Evolutionary conservation across 1,140 invertebrate species (phyloP).

Genomic region (Mycetomoellerius zeteki): DNA sequence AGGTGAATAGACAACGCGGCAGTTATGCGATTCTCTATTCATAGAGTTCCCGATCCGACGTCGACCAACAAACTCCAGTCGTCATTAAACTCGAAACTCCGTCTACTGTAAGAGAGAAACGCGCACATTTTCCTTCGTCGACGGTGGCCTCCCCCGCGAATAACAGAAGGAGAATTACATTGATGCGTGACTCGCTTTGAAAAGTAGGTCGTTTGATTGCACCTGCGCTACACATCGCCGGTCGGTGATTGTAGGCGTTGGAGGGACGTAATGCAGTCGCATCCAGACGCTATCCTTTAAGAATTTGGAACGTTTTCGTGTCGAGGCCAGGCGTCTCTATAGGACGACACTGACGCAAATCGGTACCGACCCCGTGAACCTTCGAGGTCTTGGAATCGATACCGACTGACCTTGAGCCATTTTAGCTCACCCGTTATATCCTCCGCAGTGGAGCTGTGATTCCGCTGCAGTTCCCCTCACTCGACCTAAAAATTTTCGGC

Average conservation of each 20-base stretch:
- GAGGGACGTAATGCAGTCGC: slow-evolving; percentile 10
- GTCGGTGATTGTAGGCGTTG: not conserved
- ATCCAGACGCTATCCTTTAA: slow-evolving; percentile 66
- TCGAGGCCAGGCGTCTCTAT: slow-evolving; percentile 65
- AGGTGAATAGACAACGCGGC: slow-evolving; percentile 26
- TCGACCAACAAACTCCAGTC: slow-evolving; percentile 53
- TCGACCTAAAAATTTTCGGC: slow-evolving; percentile 58
- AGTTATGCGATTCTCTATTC: slow-evolving; percentile 52
- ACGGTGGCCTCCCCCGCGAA: not conserved
- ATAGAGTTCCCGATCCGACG: slow-evolving; percentile 27
- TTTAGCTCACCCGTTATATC: slow-evolving; percentile 73
- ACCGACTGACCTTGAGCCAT: slow-evolving; percentile 81
- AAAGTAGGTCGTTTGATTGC: slow-evolving; percentile 44
- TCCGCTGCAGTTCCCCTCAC: slow-evolving; percentile 39
- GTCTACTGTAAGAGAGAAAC: not conserved
- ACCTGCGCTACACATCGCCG: not conserved
- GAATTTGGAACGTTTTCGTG: slow-evolving; percentile 65
- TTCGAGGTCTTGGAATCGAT: slow-evolving; percentile 78
- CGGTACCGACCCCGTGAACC: slow-evolving; percentile 76
- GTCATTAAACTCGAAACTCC: slow-evolving; percentile 58
- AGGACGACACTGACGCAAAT: slow-evolving; percentile 74
- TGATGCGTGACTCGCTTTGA: slow-evolving; percentile 41
- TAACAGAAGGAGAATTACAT: slow-evolving; percentile 38
- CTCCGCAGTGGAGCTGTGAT: slow-evolving; percentile 66
- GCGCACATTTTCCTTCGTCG: slow-evolving; percentile 28